phyloP scores from a whole-genome alignment of 2,888 invertebrate genomes.

The Cephus sareptanus region DNA sequence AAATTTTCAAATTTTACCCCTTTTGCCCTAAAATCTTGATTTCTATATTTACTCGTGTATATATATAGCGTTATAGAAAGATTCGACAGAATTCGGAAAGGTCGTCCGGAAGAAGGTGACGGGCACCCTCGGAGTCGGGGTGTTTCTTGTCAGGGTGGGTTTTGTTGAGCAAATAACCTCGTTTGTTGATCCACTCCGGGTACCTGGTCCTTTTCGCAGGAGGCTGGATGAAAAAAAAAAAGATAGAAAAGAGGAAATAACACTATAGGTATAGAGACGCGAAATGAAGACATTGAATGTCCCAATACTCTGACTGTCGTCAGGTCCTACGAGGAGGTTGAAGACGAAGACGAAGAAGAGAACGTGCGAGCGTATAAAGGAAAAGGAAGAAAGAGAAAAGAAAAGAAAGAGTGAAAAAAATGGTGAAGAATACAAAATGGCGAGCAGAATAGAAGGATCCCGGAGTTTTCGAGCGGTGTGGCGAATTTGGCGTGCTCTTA shows the following conservation, averaged over 20 bases:
- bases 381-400: background rate
- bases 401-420: background rate
- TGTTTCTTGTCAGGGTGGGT: constrained; percentile 4
- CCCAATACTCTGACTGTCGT: background rate
- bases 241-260: constrained; percentile 20
- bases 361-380: background rate
- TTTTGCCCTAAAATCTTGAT: background rate
- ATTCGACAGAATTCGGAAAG: background rate
- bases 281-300: background rate
- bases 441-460: background rate
- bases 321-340: background rate
- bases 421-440: background rate
- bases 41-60: background rate
- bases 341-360: constrained; percentile 22
- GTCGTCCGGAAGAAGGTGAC: background rate
- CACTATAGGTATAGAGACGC: constrained; percentile 6
- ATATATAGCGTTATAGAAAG: background rate
- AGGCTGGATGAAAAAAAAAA: constrained; percentile 18
- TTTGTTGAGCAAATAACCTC: constrained; percentile 55
- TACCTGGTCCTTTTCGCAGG: constrained; percentile 23
- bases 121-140: background rate
- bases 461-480: constrained; percentile 2
- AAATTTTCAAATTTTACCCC: background rate
- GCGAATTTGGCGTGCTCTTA: constrained; percentile 47
- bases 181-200: constrained; percentile 52